These are phyloP conservation scores for Silvanus unidentatus DNA, from an alignment of 2,888 invertebrate genomes.

Conservation along the genomic window DNA sequence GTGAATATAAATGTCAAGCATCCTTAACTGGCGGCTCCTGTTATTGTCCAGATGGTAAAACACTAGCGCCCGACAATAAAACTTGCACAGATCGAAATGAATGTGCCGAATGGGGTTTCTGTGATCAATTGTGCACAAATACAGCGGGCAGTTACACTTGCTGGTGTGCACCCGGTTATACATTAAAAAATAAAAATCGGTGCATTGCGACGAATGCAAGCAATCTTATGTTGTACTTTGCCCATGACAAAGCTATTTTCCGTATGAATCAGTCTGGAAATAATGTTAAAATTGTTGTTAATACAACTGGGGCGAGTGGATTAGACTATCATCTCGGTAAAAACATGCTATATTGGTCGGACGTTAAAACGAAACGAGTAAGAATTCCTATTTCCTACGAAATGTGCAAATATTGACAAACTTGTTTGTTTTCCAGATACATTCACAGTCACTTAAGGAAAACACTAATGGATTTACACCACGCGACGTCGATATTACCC, in stretches of 20 bases:
- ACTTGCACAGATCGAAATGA: constrained; percentile 91
- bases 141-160: constrained; percentile 79
- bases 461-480: constrained; percentile 46
- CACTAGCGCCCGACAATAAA: constrained; percentile 74
- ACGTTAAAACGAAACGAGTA: constrained; percentile 79
- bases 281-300: constrained; percentile 60
- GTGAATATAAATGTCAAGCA: constrained; percentile 87
- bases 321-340: constrained; percentile 75
- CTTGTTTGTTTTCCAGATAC: constrained; percentile 48
- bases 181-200: constrained; percentile 45
- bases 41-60: constrained; percentile 79
- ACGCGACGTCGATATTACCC: constrained; percentile 60
- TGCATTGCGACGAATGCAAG: constrained; percentile 59
- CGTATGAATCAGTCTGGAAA: constrained; percentile 64
- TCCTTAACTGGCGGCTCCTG: constrained; percentile 87
- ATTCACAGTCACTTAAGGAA: constrained; percentile 52
- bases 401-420: not conserved
- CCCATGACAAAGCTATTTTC: constrained; percentile 66
- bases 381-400: constrained; percentile 9
- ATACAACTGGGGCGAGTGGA: constrained; percentile 80
- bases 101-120: constrained; percentile 86
- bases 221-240: constrained; percentile 59
- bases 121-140: constrained; percentile 92
- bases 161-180: constrained; percentile 64
- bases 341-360: constrained; percentile 83